Evolutionary conservation across 2,888 invertebrate genomes (phyloP), one percentile per base, ranked within the genome.

Genomic region (Scaptomyza caliginosa): DNA sequence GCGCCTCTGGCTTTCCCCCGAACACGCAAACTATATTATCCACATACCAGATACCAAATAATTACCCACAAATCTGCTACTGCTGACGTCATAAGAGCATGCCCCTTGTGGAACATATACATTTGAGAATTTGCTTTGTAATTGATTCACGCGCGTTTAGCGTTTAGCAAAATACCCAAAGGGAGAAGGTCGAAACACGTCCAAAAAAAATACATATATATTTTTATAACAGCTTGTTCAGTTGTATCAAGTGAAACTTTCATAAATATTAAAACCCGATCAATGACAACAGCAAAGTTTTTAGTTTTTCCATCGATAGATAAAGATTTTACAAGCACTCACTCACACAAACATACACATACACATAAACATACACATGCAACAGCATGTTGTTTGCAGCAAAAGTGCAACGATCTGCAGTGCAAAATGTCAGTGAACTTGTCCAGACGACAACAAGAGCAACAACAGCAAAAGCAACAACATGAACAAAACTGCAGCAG

Each of bases 391-490:
- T 54, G 58, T 56, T 45, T 59, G 65, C 67, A 64, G 77, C 83
- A 83, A 86, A 88, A 87, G 90, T 89, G 89, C 89, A 89, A 87
- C 86, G 89, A 86, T 88, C 89, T 77, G 77, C 86, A 82, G 73
- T 76, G 83, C 74, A 71, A 88, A 88, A 88, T 85, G 89, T 89
- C 89, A 89, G 85, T 89, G 89, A 87, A 88, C 89, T 82, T 86
- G 72, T 36, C 57, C 67, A 56, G 55, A 57, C 67, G 48, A 55
- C 59, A 52, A 55, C 71, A 30, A 52, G 39, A 42, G 8, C 45
- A 57, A 17, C 48, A 45, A 16, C 51, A 36, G 54, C 46, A 46
- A 30, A 43, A 38, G 48, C 36, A 50, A 28, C 48, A 38, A 52
- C 34, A 48, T 34, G 39, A 48, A 13, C 19, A 40, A 40, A 49